A percentile compares a stretch with the other conserved stretches of the same genome.
Conservation (phyloP, 2,888 invertebrate species). For the Creontiades dilutus region DNA sequence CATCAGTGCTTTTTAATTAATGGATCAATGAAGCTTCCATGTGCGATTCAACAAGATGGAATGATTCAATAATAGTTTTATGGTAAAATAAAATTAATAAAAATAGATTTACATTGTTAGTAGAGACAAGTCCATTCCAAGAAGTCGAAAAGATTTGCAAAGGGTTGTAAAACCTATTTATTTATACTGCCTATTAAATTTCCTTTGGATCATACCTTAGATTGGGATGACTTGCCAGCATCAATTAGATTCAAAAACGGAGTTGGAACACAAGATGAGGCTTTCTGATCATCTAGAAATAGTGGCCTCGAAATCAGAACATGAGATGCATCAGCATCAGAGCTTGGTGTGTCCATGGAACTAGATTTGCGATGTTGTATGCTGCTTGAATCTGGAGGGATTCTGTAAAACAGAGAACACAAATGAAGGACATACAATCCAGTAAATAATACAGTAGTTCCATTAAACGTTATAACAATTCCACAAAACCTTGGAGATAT, state of each 20-base stretch:
- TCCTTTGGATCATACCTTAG: constrained; percentile 42
- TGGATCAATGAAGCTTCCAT: too few species aligned
- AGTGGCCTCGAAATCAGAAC: background rate
- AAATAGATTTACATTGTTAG: too few species aligned
- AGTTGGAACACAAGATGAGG: background rate
- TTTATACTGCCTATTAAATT: too few species aligned
- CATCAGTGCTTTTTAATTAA: too few species aligned
- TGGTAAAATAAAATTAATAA: too few species aligned
- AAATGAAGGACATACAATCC: background rate
- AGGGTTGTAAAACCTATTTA: too few species aligned
- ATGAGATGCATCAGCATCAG: constrained; percentile 30
- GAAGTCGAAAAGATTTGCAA: too few species aligned
- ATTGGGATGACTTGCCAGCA: constrained; percentile 44
- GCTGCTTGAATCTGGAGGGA: constrained; percentile 75
- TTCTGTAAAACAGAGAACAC: constrained; percentile 41
- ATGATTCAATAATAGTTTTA: too few species aligned
- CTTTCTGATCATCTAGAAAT: constrained; percentile 59
- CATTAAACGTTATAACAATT: background rate
- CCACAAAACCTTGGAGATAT: constrained; percentile 73
- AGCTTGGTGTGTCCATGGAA: constrained; percentile 86
- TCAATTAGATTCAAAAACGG: constrained; percentile 38
- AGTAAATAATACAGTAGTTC: background rate
- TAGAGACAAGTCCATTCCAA: too few species aligned
- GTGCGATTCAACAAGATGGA: too few species aligned
- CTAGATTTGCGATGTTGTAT: constrained; percentile 89